These are phyloP conservation scores for Eublepharis macularius DNA, from an alignment of 2,113 vertebrate species.

Conservation along the genomic window DNA sequence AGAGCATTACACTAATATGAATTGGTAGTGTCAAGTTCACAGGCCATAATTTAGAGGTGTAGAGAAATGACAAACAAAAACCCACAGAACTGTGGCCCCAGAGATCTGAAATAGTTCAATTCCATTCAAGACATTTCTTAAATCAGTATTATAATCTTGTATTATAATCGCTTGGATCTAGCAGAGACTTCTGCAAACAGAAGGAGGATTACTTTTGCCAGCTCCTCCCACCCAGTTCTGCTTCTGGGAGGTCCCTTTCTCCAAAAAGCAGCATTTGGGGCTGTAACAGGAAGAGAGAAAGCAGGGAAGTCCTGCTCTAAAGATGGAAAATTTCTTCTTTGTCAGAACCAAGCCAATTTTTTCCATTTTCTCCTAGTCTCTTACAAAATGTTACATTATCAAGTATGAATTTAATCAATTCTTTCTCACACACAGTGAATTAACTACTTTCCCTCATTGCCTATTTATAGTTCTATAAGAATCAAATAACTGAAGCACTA, in stretches of 20 bases:
- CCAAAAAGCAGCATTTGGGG: too few species aligned
- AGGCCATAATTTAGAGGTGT: not conserved
- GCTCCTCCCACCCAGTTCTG: too few species aligned
- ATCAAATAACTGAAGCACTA: not conserved
- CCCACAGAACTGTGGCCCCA: not conserved
- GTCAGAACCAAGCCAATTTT: too few species aligned
- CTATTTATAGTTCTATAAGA: not conserved
- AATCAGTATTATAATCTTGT: not conserved
- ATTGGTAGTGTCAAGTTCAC: not conserved
- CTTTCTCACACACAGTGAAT: not conserved
- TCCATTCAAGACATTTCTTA: not conserved
- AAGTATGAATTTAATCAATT: not conserved
- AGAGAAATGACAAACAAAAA: not conserved
- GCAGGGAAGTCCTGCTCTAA: too few species aligned
- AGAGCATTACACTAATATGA: conserved; percentile 23
- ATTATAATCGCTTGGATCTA: not conserved
- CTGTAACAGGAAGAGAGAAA: too few species aligned
- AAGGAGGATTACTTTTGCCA: too few species aligned
- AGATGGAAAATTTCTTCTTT: too few species aligned
- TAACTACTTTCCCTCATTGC: not conserved
- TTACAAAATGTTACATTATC: not conserved
- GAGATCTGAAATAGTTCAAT: not conserved
- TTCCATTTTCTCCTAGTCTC: not conserved
- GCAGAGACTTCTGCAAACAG: too few species aligned
- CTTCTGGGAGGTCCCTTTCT: too few species aligned